Percentiles rank a stretch among this genome's conserved stretches.
phyloP scores from a whole-genome alignment of 1,140 invertebrate genomes.

The Caenorhabditis remanei region DNA sequence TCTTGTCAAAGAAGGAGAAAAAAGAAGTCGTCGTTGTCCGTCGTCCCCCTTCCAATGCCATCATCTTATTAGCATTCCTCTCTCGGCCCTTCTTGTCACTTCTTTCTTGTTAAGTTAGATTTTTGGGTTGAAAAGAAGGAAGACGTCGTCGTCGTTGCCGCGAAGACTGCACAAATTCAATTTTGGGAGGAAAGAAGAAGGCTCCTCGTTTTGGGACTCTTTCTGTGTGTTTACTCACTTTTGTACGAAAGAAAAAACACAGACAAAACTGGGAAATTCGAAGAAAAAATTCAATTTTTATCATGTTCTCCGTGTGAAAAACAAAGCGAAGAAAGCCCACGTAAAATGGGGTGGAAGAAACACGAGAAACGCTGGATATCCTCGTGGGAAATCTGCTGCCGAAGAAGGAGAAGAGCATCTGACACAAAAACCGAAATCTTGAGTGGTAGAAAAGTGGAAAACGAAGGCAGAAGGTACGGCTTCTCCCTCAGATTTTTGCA shows the following conservation, averaged over 20 bases:
- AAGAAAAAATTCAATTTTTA: constrained; percentile 29
- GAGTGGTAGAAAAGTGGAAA: not conserved
- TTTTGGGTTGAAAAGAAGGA: constrained; percentile 14
- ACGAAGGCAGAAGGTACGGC: no score
- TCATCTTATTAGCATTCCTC: constrained; percentile 55
- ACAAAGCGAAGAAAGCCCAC: not conserved
- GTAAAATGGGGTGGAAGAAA: not conserved
- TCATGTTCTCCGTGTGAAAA: not conserved
- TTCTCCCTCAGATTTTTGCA: not conserved
- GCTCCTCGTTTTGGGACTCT: not conserved
- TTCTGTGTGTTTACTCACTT: constrained; percentile 2
- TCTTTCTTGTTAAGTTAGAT: constrained; percentile 50
- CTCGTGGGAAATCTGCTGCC: constrained; percentile 33
- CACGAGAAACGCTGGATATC: not conserved
- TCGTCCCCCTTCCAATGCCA: not conserved
- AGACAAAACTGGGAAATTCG: not conserved
- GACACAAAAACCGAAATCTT: no score
- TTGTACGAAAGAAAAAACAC: not conserved
- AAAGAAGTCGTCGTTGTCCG: not conserved
- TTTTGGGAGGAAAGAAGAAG: not conserved
- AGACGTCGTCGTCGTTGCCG: not conserved
- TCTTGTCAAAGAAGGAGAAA: not conserved
- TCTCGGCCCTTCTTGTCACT: constrained; percentile 21
- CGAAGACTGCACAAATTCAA: constrained; percentile 13
- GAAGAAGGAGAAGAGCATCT: not conserved